A percentile compares a stretch with the other conserved stretches of the same genome.
These are phyloP conservation scores for Cygnus buccinator DNA, from an alignment of 2,113 vertebrate genomes.

Conservation along the genomic window DNA sequence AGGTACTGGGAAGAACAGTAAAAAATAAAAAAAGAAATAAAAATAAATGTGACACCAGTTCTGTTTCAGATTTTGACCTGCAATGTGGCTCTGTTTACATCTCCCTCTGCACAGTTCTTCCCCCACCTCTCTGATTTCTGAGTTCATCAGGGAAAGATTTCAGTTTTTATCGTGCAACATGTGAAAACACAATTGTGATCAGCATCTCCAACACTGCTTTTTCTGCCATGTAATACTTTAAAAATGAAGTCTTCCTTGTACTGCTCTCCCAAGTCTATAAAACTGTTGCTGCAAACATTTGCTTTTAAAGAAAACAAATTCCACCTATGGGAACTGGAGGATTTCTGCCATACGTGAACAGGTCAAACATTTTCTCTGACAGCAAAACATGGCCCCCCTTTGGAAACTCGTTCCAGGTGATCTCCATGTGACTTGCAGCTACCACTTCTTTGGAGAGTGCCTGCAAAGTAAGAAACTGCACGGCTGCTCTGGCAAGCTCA, in stretches of 20 bases:
- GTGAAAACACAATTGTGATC: background rate
- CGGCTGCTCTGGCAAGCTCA: background rate
- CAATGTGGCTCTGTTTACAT: background rate
- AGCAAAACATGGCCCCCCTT: background rate
- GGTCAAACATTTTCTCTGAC: background rate
- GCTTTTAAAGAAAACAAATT: background rate
- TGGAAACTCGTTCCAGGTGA: background rate
- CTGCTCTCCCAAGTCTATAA: background rate
- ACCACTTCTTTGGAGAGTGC: background rate
- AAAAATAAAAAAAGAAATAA: background rate
- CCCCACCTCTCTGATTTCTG: background rate
- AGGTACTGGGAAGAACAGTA: background rate
- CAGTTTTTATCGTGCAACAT: background rate
- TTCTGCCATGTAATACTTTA: background rate
- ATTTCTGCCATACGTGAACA: background rate
- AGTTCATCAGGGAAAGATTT: background rate
- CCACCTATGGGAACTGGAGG: background rate
- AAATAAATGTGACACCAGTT: background rate
- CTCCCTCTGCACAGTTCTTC: background rate
- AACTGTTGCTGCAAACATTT: background rate
- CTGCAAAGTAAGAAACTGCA: background rate
- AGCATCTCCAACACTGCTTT: background rate
- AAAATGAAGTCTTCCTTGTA: background rate
- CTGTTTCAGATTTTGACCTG: background rate
- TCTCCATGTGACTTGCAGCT: background rate